Evolutionary conservation across 2,888 invertebrate species (phyloP), one percentile per base, ranked within the genome.

Genomic region (Limnephilus lunatus): DNA sequence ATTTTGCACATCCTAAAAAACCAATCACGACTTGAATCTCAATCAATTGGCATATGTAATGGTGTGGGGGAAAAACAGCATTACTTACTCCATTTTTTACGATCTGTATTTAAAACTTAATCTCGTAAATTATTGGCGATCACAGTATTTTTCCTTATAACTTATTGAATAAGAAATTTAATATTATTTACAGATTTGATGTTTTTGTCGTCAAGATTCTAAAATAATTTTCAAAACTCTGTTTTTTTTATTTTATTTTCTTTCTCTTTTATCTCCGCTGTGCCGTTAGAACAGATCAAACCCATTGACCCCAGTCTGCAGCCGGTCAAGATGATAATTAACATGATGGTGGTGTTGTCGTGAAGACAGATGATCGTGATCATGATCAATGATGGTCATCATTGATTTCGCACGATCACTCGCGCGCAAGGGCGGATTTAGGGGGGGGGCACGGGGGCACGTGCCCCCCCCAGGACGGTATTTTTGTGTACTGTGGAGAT

Each of bases 371-470:
- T 39, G 30, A 30, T 89, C 89, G 89, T 89, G 89, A 81, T 32
- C 81, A n/a, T 32, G 14, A 82, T 32, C n/a, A 89, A 89, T 89
- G 19, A 89, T 89, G 89, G n/a, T 15, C 80, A n/a, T 30, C 68
- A 81, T 89, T 81, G 81, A 89, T 89, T 89, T 89, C 14, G 89
- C 81, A 31, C 39, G 44, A 32, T 39, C 31, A 81, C 89, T 89
- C 81, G 44, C 89, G 89, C 89, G 89, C 35, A 81, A n/a, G n/a
- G n/a, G n/a, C n/a, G n/a, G n/a, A n/a, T n/a, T n/a, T n/a, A n/a
- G n/a, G n/a, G n/a, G n/a, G n/a, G n/a, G n/a, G n/a, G n/a, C n/a
- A n/a, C n/a, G n/a, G n/a, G n/a, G n/a, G n/a, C n/a, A n/a, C n/a
- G n/a, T n/a, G n/a, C n/a, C n/a, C n/a, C n/a, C n/a, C n/a, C n/a